Percentiles rank a stretch among this genome's conserved stretches.
These are phyloP conservation scores for Stegana nigrithorax DNA, from an alignment of 2,888 invertebrate species.

Conservation along the genomic window DNA sequence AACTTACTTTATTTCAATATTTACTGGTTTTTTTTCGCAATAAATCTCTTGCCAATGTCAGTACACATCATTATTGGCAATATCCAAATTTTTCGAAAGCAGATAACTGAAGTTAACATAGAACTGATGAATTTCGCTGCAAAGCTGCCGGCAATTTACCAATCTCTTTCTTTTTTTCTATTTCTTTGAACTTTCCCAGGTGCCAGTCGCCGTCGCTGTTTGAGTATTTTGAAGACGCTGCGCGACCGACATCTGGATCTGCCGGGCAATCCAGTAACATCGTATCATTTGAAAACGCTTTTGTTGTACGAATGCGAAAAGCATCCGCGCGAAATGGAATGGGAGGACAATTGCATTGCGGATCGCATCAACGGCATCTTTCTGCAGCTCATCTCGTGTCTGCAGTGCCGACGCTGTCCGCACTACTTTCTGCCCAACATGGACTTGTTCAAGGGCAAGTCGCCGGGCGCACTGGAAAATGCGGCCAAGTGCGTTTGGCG, in stretches of 20 bases:
- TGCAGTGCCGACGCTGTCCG: conserved; percentile 94
- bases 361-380: conserved; percentile 95
- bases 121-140: no score
- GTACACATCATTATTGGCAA: no score
- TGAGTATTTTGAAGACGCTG: conserved; percentile 90
- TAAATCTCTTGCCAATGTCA: no score
- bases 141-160: no score
- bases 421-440: conserved; percentile 96
- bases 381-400: conserved; percentile 92
- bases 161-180: not conserved
- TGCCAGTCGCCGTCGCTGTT: conserved; percentile 86
- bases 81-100: no score
- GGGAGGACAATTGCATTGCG: conserved; percentile 93
- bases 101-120: no score
- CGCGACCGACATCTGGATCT: conserved; percentile 91
- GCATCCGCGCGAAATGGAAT: conserved; percentile 92
- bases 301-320: conserved; percentile 96
- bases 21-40: no score
- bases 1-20: no score
- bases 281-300: conserved; percentile 91
- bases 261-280: conserved; percentile 89
- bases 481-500: conserved; percentile 95
- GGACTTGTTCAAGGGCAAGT: conserved; percentile 93
- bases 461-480: conserved; percentile 89
- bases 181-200: conserved; percentile 51